phyloP scores from a whole-genome alignment of 1,140 invertebrate species.

The Zaprionus tsacasi region DNA sequence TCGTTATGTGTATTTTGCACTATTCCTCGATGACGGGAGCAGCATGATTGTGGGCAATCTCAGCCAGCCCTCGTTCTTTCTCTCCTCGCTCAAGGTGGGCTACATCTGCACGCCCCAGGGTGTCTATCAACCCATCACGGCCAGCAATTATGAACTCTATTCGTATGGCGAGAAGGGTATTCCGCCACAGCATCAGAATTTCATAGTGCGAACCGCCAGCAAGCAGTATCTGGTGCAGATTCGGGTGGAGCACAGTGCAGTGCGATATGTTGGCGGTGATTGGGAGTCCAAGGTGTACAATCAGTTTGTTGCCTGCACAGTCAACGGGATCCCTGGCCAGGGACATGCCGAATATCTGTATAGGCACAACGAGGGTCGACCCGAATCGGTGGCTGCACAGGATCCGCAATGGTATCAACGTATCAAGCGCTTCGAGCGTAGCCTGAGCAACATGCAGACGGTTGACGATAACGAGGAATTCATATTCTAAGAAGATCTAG shows the following conservation, averaged over 20 bases:
- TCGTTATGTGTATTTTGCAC: conserved; percentile 78
- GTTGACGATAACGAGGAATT: conserved; percentile 48
- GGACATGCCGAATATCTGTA: conserved; percentile 79
- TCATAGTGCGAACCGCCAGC: conserved; percentile 66
- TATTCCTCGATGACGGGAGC: conserved; percentile 75
- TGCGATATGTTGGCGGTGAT: conserved; percentile 74
- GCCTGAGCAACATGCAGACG: conserved; percentile 59
- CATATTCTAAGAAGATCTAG: conserved; percentile 52
- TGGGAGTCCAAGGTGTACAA: conserved; percentile 82
- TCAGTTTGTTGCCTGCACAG: conserved; percentile 76
- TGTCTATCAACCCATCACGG: conserved; percentile 66
- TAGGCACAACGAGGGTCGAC: conserved; percentile 60
- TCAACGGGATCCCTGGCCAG: conserved; percentile 71
- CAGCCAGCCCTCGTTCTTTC: conserved; percentile 76
- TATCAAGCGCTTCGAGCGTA: conserved; percentile 67
- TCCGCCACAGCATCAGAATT: conserved; percentile 76
- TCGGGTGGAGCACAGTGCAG: conserved; percentile 50
- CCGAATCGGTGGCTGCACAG: conserved; percentile 42
- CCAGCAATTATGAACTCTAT: conserved; percentile 76
- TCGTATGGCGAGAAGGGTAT: conserved; percentile 76
- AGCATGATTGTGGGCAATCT: conserved; percentile 78
- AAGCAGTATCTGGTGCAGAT: conserved; percentile 72
- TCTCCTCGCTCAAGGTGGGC: conserved; percentile 77
- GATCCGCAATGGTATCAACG: conserved; percentile 78
- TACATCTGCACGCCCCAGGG: conserved; percentile 64